Base-by-base conservation (phyloP, 2,888 invertebrate species). In the Drosophila neotestacea region DNA sequence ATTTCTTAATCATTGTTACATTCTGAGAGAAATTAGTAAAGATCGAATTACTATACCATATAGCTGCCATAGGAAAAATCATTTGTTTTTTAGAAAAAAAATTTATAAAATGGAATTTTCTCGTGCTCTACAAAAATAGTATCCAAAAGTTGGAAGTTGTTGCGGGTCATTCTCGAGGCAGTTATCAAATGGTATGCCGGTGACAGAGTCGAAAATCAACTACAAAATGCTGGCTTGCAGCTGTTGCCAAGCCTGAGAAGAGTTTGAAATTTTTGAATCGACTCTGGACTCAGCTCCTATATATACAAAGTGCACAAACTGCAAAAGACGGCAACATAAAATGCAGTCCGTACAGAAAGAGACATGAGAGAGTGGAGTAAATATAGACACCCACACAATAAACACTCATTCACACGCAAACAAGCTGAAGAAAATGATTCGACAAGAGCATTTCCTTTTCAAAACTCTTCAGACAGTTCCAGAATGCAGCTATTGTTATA, bases 381-480 rank as follows among this genome's bases (percentile, higher is more conserved):
- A 32, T 22, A 34, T 42, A 34, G n/a, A 10, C 48, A 36, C 51
- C 34, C 16, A 16, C n/a, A n/a, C n/a, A n/a, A n/a, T n/a, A n/a
- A n/a, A n/a, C n/a, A n/a, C 10, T 30, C 16, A 28, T 1, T 41
- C 11, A 32, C 11, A 22, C 39, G 54, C 22, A 38, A 22, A 41
- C 7, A 51, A 13, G 28, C 16, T 32, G 11, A 6, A 34, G n/a
- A 52, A 70, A 62, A 36, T 55, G 70, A 63, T 71, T 64, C 61
- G 73, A 66, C 60, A 58, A 81, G 62, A 61, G 72, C 61, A 81
- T 63, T 83, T 79, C 46, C 71, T 70, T 68, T 68, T 48, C 51
- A 59, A 51, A 83, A 86, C 84, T 84, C 79, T 69, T 38, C 62
- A 76, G 84, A 84, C 78, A 62, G 34, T 4, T 39, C 2, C 27